Evolutionary conservation across 2,888 invertebrate genomes (phyloP), one percentile per base, ranked within the genome.

Genomic region (Hyles lineata): DNA sequence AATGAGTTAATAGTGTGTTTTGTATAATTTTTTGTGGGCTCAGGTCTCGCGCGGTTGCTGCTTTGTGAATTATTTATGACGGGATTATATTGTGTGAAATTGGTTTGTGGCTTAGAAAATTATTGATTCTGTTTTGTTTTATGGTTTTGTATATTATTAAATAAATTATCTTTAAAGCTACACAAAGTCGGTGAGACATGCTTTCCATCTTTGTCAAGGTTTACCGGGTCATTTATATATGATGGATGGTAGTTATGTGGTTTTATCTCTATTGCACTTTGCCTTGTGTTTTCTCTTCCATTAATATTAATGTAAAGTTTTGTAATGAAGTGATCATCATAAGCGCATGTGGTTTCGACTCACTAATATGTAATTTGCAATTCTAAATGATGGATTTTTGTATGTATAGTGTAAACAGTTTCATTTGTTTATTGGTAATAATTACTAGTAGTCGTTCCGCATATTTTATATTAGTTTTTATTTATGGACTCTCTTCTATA

Each of bases 1-100:
- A 67, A 43, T 67, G 17, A 67, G 50, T 67, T 67, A 67, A 67
- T 23, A 43, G 21, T 21, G 67, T 50, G 21, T 67, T 50, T 67
- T 67, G 23, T 50, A 21, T 35, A 5, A 67, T 17, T 67, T 67
- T 55, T 43, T 67, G 23, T 15, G 15, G 43, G 43, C 43, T 2
- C 43, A 43, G 43, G 43, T 29, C 29, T 5, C 15, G 32, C 32
- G 32, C 9, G 19, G 9, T 62, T n/a, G 55, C 19, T 55, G 55
- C 55, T 55, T 55, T n/a, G 55, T 55, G 55, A 55, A 55, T 55
- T 60, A 60, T 60, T 60, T 60, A 60, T 29, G 15, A 60, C 60
- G 55, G n/a, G 55, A 55, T 55, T 55, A 55, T 55, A 6, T 19
- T 4, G 19, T 55, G 55, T n/a, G 55, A 55, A 55, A 55, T 55